Conservation (phyloP, 2,797 vertebrate genomes). For the Helostoma temminkii region DNA sequence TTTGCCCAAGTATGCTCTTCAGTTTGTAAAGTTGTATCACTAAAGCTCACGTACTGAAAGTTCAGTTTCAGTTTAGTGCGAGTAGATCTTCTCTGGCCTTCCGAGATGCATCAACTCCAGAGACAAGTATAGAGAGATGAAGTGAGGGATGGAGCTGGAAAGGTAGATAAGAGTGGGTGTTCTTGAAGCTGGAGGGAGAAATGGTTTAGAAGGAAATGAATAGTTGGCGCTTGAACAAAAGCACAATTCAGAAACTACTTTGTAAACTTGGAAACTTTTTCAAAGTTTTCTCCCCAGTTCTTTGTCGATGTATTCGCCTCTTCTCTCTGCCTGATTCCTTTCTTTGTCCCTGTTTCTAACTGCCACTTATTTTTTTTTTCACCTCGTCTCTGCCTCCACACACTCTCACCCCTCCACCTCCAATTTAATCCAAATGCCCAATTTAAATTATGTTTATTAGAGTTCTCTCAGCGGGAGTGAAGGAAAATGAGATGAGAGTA, state of each 20-base stretch:
- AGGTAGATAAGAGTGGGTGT: conserved; percentile 59
- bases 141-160: conserved; percentile 51
- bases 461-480: conserved; percentile 49
- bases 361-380: conserved; percentile 38
- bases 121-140: conserved; percentile 54
- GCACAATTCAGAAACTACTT: conserved; percentile 49
- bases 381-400: conserved; percentile 19
- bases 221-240: conserved; percentile 62
- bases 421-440: conserved; percentile 65
- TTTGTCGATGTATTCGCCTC: conserved; percentile 31
- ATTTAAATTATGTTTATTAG: conserved; percentile 73
- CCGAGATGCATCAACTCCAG: conserved; percentile 30
- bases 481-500: conserved; percentile 40
- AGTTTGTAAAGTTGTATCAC: conserved; percentile 46
- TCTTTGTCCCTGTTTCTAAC: conserved; percentile 14
- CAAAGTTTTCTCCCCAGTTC: conserved; percentile 41
- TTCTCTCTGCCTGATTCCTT: conserved; percentile 19
- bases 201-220: conserved; percentile 54
- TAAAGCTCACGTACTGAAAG: conserved; percentile 45
- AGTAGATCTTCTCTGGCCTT: conserved; percentile 36
- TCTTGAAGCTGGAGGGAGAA: conserved; percentile 42
- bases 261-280: conserved; percentile 61
- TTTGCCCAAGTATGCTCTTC: conserved; percentile 44
- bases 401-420: conserved; percentile 36
- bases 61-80: conserved; percentile 48